These are phyloP conservation scores for Desoria tigrina DNA, from an alignment of 2,888 invertebrate genomes.

Conservation along the genomic window DNA sequence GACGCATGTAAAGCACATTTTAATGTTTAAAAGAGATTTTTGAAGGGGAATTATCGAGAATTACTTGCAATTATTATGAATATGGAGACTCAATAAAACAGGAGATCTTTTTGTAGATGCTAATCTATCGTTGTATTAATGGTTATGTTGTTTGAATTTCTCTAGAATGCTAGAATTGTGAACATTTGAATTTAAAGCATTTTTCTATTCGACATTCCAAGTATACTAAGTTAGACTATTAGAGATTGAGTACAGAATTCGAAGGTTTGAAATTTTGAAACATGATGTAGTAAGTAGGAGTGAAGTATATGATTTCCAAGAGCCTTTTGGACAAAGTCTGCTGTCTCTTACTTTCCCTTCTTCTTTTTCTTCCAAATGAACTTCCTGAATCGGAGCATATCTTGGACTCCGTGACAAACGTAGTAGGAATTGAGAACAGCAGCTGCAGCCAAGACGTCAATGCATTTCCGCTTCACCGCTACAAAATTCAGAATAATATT, in stretches of 20 bases:
- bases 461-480: conserved; percentile 50
- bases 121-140: conserved; percentile 5
- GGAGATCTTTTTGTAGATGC: conserved; percentile 33
- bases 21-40: conserved; percentile 24
- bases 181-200: too few species aligned
- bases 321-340: too few species aligned
- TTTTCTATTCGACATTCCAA: too few species aligned
- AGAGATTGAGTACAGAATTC: too few species aligned
- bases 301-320: too few species aligned
- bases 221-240: too few species aligned
- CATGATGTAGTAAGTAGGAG: too few species aligned
- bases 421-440: conserved; percentile 50
- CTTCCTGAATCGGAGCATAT: conserved; percentile 49
- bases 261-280: too few species aligned
- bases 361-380: conserved; percentile 53
- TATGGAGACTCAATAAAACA: conserved; percentile 32
- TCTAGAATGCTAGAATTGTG: too few species aligned
- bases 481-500: neutral
- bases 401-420: conserved; percentile 48
- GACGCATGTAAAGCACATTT: conserved; percentile 21
- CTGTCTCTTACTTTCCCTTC: conserved; percentile 22
- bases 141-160: too few species aligned
- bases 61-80: conserved; percentile 16
- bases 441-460: conserved; percentile 38
- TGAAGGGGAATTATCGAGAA: conserved; percentile 13